Conservation (phyloP, 2,113 vertebrate genomes). For the Andinoacara biseriatus region DNA sequence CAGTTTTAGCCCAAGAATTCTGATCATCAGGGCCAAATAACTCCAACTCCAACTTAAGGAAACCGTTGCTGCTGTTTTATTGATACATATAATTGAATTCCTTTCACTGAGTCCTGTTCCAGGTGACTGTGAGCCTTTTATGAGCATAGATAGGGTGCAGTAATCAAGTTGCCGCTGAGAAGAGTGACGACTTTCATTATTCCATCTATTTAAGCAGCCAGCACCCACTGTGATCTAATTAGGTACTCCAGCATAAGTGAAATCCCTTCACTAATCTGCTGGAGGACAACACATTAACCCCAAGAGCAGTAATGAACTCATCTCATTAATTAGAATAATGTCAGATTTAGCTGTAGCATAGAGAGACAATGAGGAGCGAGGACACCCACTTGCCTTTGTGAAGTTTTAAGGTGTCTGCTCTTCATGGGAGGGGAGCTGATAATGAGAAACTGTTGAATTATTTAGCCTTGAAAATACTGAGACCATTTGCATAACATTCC, state of each 20-base stretch:
- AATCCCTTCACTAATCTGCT: constrained; percentile 63
- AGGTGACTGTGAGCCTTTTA: constrained; percentile 54
- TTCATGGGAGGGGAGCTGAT: constrained; percentile 13
- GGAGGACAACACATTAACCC: constrained; percentile 70
- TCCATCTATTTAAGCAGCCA: constrained; percentile 55
- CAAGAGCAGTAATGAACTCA: constrained; percentile 69
- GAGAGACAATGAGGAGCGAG: constrained; percentile 19
- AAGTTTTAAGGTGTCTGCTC: constrained; percentile 49
- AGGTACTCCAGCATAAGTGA: constrained; percentile 52
- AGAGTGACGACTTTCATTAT: constrained; percentile 68
- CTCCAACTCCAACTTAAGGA: background rate
- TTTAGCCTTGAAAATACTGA: constrained; percentile 25
- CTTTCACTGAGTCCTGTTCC: constrained; percentile 35
- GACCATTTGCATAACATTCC: background rate
- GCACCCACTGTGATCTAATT: constrained; percentile 74
- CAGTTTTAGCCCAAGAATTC: constrained; percentile 37
- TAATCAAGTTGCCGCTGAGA: constrained; percentile 65
- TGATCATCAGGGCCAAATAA: background rate
- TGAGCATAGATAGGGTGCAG: constrained; percentile 29
- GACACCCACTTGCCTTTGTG: constrained; percentile 55
- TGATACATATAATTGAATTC: constrained; percentile 44
- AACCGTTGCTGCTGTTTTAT: constrained; percentile 40
- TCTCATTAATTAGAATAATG: constrained; percentile 68
- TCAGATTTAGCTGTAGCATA: constrained; percentile 41
- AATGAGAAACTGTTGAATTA: constrained; percentile 44